Evolutionary conservation across 2,888 invertebrate species (phyloP).

Genomic region (Drosophila falleni): DNA sequence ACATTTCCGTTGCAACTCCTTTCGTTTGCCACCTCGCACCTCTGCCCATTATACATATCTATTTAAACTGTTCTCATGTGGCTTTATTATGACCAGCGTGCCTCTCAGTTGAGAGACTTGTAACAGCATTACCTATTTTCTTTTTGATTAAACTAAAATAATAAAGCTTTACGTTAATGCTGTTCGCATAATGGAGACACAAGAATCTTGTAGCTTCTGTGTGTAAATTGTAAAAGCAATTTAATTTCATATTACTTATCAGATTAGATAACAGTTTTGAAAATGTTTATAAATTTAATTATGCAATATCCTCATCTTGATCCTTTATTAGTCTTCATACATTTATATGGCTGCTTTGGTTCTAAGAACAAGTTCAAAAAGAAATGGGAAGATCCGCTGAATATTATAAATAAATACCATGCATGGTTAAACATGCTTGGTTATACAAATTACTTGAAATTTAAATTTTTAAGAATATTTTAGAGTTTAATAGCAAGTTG

Average conservation of each 20-base stretch:
- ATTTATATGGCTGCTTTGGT: too few species aligned
- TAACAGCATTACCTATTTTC: not conserved
- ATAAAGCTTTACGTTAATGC: constrained; percentile 11
- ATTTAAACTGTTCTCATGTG: constrained; percentile 5
- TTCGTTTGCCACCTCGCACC: constrained; percentile 8
- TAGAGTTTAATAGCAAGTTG: not conserved
- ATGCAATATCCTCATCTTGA: not conserved
- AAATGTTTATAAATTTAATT: too few species aligned
- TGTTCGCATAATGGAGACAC: constrained; percentile 6
- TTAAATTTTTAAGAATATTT: not conserved
- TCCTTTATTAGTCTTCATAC: not conserved
- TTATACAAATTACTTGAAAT: too few species aligned
- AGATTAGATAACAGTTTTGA: not conserved
- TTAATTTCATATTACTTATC: constrained; percentile 3
- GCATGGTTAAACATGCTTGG: too few species aligned
- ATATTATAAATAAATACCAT: too few species aligned
- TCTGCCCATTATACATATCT: constrained; percentile 5
- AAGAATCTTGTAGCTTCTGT: not conserved
- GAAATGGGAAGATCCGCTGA: too few species aligned
- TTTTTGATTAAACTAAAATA: constrained; percentile 14
- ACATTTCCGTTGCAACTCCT: constrained; percentile 31
- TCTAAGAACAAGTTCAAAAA: too few species aligned
- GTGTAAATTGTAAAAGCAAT: not conserved
- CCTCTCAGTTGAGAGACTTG: not conserved
- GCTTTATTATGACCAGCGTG: constrained; percentile 4